Conservation (phyloP, 2,797 vertebrate genomes). For the Pipistrellus nathusii region DNA sequence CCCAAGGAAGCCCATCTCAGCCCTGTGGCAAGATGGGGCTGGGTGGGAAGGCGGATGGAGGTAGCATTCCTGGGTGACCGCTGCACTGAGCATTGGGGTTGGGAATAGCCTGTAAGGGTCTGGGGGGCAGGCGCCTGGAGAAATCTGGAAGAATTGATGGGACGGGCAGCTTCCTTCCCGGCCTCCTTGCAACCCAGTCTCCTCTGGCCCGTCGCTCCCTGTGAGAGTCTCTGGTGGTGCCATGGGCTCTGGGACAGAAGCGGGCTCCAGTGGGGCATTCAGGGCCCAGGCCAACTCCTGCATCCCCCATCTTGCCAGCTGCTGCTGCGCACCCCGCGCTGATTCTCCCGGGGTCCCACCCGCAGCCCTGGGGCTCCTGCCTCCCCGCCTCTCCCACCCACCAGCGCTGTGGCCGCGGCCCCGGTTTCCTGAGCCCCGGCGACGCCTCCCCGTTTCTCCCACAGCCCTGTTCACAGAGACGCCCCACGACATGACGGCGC, state of each 20-base stretch:
- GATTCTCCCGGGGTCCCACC: background rate
- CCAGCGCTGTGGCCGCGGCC: fast-evolving
- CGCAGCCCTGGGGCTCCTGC: background rate
- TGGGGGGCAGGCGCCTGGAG: background rate
- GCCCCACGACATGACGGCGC: constrained; percentile 93
- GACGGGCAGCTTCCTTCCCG: background rate
- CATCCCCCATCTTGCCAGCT: background rate
- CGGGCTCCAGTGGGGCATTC: fast-evolving
- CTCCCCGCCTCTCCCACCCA: fast-evolving
- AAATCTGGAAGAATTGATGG: background rate
- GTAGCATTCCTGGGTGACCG: constrained; percentile 23
- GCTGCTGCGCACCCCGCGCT: fast-evolving
- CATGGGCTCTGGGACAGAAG: background rate
- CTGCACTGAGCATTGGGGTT: background rate
- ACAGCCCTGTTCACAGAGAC: constrained; percentile 96
- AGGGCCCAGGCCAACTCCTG: too few relatives aligned
- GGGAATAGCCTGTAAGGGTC: background rate
- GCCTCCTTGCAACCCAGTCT: background rate
- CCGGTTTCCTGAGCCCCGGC: background rate
- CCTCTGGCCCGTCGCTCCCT: background rate
- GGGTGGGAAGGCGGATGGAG: background rate
- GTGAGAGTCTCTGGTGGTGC: fast-evolving
- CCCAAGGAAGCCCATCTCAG: background rate
- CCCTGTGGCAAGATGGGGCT: background rate
- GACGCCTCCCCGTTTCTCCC: background rate